Evolutionary conservation across 2,797 vertebrate genomes (phyloP).

Genomic region (Manis pentadactyla): DNA sequence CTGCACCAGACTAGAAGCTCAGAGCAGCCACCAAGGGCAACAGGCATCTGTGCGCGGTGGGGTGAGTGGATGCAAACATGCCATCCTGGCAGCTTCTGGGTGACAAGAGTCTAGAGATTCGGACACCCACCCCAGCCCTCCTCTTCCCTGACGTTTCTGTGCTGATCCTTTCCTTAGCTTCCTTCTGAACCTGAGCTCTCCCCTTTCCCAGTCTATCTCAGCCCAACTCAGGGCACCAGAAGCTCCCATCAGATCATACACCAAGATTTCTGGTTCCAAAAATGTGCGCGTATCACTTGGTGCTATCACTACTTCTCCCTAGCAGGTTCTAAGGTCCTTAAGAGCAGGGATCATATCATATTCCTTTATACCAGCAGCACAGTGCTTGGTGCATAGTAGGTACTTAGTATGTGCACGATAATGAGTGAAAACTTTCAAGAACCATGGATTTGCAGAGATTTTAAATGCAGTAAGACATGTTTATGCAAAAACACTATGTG

Average conservation of each 20-base stretch:
- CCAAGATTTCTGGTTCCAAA: background rate
- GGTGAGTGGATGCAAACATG: background rate
- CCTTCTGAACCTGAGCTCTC: background rate
- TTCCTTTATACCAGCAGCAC: background rate
- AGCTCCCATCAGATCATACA: background rate
- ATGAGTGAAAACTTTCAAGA: background rate
- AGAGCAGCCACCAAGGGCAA: background rate
- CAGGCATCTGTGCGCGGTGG: background rate
- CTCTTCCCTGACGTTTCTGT: background rate
- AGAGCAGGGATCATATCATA: background rate
- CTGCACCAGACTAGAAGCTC: background rate
- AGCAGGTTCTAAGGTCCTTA: background rate
- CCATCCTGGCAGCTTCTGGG: background rate
- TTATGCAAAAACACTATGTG: background rate
- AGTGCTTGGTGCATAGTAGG: background rate
- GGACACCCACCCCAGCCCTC: rapidly evolving
- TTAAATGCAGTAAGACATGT: background rate
- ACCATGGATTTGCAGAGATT: background rate
- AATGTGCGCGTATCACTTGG: background rate
- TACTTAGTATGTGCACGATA: background rate
- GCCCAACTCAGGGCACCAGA: background rate
- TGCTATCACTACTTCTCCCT: background rate
- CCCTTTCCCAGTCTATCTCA: background rate
- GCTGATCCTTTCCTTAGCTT: background rate
- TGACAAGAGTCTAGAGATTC: background rate